A percentile compares a stretch with the other conserved stretches of the same genome.
Conservation (phyloP, 2,113 vertebrate genomes). For the Saccopteryx bilineata region DNA sequence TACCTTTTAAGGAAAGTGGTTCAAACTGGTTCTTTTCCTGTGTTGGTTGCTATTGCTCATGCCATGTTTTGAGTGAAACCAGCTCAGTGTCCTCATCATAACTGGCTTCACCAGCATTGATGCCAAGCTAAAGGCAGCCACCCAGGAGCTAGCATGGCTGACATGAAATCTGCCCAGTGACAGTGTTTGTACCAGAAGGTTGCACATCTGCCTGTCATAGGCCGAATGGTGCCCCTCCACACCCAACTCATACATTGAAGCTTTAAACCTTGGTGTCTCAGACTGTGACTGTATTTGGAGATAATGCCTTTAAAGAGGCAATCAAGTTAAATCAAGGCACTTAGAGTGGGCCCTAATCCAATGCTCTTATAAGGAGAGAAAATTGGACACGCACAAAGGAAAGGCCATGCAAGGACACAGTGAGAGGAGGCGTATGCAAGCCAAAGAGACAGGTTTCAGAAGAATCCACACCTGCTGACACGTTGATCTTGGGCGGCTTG, state of each 20-base stretch:
- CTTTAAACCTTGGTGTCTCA: neutral
- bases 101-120: constrained; percentile 32
- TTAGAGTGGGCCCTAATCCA: neutral
- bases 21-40: constrained; percentile 66
- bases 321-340: neutral
- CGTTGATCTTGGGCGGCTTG: neutral
- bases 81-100: neutral
- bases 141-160: neutral
- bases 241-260: neutral
- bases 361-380: constrained; percentile 2
- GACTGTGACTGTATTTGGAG: neutral
- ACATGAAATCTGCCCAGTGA: neutral
- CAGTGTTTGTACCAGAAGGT: neutral
- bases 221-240: neutral
- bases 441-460: neutral
- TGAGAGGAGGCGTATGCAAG: neutral
- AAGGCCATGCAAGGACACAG: neutral
- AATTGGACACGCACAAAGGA: neutral
- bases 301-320: neutral
- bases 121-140: constrained; percentile 11
- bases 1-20: constrained; percentile 66
- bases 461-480: neutral
- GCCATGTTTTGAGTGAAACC: constrained; percentile 56
- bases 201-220: neutral
- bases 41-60: constrained; percentile 23